A percentile compares a stretch with the other conserved stretches of the same genome.
Conservation (phyloP, 2,113 vertebrate species). For the Pogona vitticeps region DNA sequence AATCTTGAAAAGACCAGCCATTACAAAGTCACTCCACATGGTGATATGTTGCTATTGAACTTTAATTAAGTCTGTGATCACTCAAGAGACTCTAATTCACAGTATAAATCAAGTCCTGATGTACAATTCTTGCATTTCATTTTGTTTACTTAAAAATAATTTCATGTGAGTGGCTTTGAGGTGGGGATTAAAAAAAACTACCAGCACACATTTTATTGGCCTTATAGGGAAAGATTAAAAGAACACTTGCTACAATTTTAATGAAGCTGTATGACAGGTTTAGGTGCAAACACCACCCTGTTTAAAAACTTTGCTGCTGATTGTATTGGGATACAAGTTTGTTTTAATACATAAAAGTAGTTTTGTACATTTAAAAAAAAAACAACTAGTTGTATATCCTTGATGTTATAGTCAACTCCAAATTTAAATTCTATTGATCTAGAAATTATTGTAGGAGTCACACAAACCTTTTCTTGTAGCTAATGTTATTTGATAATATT, state of each 20-base stretch:
- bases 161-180: constrained; percentile 53
- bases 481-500: too few species aligned
- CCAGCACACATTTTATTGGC: constrained; percentile 39
- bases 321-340: constrained; percentile 44
- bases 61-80: constrained; percentile 51
- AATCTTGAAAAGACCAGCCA: constrained; percentile 11
- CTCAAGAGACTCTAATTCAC: constrained; percentile 46
- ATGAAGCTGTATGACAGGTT: constrained; percentile 38
- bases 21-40: neutral
- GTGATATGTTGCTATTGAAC: constrained; percentile 1
- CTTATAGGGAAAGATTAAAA: constrained; percentile 61
- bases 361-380: constrained; percentile 53
- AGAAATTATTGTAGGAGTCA: too few species aligned
- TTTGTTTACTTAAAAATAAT: constrained; percentile 35
- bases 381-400: neutral
- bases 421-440: too few species aligned
- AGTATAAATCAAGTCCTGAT: constrained; percentile 36
- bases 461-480: neutral
- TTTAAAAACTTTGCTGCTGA: constrained; percentile 58
- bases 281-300: constrained; percentile 20
- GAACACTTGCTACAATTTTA: constrained; percentile 60
- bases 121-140: constrained; percentile 38
- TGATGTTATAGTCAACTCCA: too few species aligned
- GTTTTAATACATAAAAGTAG: constrained; percentile 65
- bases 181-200: constrained; percentile 24